Base-by-base conservation (phyloP, 2,797 vertebrate species). In the Enteromius treurensis region DNA sequence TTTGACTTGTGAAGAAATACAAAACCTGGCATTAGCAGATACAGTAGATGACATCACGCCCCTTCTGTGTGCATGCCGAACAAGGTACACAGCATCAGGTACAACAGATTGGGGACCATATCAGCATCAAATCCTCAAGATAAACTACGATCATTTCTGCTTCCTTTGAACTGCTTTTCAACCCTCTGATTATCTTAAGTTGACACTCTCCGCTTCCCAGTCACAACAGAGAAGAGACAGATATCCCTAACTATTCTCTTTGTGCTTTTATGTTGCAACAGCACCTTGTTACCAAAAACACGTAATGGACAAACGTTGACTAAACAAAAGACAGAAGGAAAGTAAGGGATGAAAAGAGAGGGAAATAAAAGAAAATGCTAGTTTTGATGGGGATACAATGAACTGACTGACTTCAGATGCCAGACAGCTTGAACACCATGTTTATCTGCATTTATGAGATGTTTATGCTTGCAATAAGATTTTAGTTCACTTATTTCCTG, bases 131-230 rank as follows among this genome's bases (percentile, higher is more conserved):
- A 40, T 79, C 55, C n/a, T 86, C 29, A 58, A 79, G 60, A 86
- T 75, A 80, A 53, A 69, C 76, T 51, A 64, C 67, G 40, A 82
- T 74, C 75, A 60, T 82, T 74, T 64, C 17, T 40, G 29, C 1
- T 49, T 51, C 17, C 68, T 75, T 74, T 79, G 69, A 79, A 49
- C 68, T 60, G 62, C 9, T 40, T 29, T 42, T 76, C 62, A 23
- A 45, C 70, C 71, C 51, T 62, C 17, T 83, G 77, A 86, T 83
- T 76, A 76, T 47, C 60, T 58, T 62, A 15, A 19, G 75, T 9
- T 68, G 68, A 64, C 34, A 29, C 67, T 74, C 29, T 32, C 23
- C 37, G 34, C 29, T 82, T 34, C 10, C 68, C 9, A 76, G n/a
- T 77, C 45, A 32, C 47, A 74, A 45, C 10, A 19, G 17, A 23